phyloP scores from a whole-genome alignment of 2,797 vertebrate genomes.

The Schizothorax lantsangensis region DNA sequence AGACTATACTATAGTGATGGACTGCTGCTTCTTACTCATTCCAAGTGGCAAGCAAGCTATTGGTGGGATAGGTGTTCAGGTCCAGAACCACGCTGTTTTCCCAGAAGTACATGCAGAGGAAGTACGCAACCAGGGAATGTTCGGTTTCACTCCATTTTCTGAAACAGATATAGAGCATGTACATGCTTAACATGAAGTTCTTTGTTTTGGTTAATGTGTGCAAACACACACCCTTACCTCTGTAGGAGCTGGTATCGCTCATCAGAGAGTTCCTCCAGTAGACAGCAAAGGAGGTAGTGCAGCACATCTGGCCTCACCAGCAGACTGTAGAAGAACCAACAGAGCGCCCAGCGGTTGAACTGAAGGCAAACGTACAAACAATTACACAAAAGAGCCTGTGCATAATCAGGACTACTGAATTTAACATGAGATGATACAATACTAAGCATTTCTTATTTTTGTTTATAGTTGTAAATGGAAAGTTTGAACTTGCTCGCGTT shows the following conservation, averaged over 20 bases:
- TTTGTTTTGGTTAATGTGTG: background rate
- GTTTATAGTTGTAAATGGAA: background rate
- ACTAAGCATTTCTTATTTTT: background rate
- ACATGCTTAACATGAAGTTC: background rate
- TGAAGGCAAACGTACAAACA: conserved; percentile 56
- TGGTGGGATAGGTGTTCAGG: conserved; percentile 6
- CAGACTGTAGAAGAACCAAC: conserved; percentile 69
- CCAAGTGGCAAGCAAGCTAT: conserved; percentile 45
- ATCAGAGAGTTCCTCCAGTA: conserved; percentile 60
- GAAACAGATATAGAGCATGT: background rate
- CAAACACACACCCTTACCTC: background rate
- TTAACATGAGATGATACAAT: background rate
- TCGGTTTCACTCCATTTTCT: conserved; percentile 39
- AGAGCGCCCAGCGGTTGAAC: conserved; percentile 75
- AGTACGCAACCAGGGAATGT: conserved; percentile 43
- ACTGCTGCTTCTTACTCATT: conserved; percentile 52
- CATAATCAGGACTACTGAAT: background rate
- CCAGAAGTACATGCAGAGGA: conserved; percentile 55
- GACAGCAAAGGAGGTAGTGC: conserved; percentile 50
- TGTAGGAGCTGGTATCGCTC: background rate
- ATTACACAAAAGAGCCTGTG: background rate
- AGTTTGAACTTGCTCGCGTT: background rate
- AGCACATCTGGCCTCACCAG: conserved; percentile 37
- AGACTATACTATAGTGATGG: background rate
- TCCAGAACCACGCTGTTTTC: conserved; percentile 36